Percentiles rank a stretch among this genome's conserved stretches.
Conservation (phyloP, 1,140 invertebrate genomes). For the Conus betulinus region DNA sequence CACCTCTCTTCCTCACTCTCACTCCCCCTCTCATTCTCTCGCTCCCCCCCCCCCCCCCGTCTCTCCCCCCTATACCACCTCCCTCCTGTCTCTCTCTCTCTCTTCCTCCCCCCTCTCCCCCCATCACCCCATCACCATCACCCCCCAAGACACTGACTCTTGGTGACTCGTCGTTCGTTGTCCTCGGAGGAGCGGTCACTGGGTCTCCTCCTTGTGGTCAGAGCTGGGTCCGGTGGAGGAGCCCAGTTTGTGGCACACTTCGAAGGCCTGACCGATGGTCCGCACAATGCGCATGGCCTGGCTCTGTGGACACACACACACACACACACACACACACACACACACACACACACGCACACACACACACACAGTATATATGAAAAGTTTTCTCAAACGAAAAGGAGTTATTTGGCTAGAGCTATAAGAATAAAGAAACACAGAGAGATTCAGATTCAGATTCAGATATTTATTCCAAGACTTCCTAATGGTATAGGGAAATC, state of each 20-base stretch:
- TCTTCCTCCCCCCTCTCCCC: too few relatives aligned
- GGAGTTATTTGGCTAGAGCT: background rate
- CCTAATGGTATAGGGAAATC: too few relatives aligned
- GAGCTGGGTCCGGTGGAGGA: slow-evolving; percentile 32
- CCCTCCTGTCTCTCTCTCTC: too few relatives aligned
- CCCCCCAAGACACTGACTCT: slow-evolving; percentile 39
- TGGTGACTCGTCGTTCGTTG: slow-evolving; percentile 44
- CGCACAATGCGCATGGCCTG: slow-evolving; percentile 98
- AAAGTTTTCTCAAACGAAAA: background rate
- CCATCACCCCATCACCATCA: too few relatives aligned
- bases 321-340: slow-evolving; percentile 67
- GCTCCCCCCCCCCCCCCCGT: too few relatives aligned
- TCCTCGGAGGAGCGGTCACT: slow-evolving; percentile 46
- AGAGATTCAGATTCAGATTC: too few relatives aligned
- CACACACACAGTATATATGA: too few relatives aligned
- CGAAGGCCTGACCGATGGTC: slow-evolving; percentile 98
- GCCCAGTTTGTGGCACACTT: slow-evolving; percentile 95
- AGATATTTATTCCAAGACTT: background rate
- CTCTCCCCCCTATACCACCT: too few relatives aligned
- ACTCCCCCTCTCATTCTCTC: too few relatives aligned
- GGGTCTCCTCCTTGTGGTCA: slow-evolving; percentile 41
- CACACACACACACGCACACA: background rate
- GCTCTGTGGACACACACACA: slow-evolving; percentile 84
- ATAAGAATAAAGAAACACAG: background rate
- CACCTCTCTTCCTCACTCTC: too few relatives aligned